phyloP scores from a whole-genome alignment of 2,888 invertebrate species.

The Hydropsyche betteni region DNA sequence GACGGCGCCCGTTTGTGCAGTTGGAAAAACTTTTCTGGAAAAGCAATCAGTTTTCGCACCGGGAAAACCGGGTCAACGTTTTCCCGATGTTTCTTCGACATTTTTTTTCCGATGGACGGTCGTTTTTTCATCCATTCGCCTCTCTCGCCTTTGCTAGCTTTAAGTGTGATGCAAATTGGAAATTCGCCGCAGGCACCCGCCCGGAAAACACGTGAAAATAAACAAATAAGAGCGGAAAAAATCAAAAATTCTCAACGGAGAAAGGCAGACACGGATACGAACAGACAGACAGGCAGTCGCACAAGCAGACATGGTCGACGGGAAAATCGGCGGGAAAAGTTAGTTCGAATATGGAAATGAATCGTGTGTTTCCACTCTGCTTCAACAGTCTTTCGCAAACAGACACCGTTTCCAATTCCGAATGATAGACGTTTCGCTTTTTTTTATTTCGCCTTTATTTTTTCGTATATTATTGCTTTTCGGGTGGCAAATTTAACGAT shows the following conservation, averaged over 20 bases:
- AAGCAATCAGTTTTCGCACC: constrained; percentile 45
- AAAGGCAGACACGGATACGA: not conserved
- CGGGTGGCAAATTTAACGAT: too few relatives aligned
- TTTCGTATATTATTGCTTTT: too few relatives aligned
- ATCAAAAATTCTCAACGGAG: not conserved
- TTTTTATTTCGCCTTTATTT: not conserved
- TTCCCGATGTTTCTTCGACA: constrained; percentile 6
- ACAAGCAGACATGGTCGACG: too few relatives aligned
- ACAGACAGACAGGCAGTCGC: constrained; percentile 20
- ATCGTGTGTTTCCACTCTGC: constrained; percentile 8
- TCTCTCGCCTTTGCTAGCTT: constrained; percentile 23
- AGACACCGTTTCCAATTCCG: constrained; percentile 9
- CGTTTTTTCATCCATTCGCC: not conserved
- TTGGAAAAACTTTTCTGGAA: constrained; percentile 35
- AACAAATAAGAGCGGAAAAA: too few relatives aligned
- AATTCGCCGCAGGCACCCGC: constrained; percentile 39
- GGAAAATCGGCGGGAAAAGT: constrained; percentile 13
- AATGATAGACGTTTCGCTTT: constrained; percentile 14
- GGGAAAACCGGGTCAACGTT: constrained; percentile 48
- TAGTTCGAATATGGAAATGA: constrained; percentile 30
- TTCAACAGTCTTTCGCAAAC: constrained; percentile 24
- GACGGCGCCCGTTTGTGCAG: constrained; percentile 33
- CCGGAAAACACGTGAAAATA: not conserved
- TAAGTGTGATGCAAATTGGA: constrained; percentile 49
- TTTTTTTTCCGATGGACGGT: too few relatives aligned